Conservation (phyloP, 2,113 vertebrate genomes). For the Nestor notabilis region DNA sequence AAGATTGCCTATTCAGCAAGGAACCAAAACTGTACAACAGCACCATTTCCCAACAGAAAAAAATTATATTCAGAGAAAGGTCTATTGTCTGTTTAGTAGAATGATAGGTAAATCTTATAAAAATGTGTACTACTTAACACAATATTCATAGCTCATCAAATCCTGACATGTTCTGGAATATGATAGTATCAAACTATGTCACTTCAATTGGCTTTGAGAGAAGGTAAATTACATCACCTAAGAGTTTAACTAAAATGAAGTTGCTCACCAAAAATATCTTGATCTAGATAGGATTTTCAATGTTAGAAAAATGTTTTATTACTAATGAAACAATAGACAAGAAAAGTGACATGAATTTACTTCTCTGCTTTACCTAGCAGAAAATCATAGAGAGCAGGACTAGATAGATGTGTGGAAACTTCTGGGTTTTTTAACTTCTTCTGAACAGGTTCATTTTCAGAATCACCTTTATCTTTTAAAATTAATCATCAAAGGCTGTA, state of each 20-base stretch:
- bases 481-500: neutral
- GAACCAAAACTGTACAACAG: neutral
- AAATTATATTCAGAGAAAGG: neutral
- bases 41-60: neutral
- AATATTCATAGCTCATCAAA: constrained; percentile 61
- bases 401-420: neutral
- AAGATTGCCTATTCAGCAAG: neutral
- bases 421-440: neutral
- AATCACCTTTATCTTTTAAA: neutral
- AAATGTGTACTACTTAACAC: constrained; percentile 56
- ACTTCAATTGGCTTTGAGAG: constrained; percentile 65
- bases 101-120: constrained; percentile 19
- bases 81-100: neutral
- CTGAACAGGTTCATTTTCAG: neutral
- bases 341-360: constrained; percentile 14
- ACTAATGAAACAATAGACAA: constrained; percentile 59
- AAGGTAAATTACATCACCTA: constrained; percentile 66
- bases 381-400: constrained; percentile 18
- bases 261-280: constrained; percentile 51
- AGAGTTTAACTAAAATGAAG: constrained; percentile 56
- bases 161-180: constrained; percentile 60
- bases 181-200: constrained; percentile 13
- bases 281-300: constrained; percentile 25
- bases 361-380: constrained; percentile 39
- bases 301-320: constrained; percentile 27